Evolutionary conservation across 1,140 invertebrate species (phyloP), one percentile per base, ranked within the genome.

Genomic region (Philotrypesis tridentata): DNA sequence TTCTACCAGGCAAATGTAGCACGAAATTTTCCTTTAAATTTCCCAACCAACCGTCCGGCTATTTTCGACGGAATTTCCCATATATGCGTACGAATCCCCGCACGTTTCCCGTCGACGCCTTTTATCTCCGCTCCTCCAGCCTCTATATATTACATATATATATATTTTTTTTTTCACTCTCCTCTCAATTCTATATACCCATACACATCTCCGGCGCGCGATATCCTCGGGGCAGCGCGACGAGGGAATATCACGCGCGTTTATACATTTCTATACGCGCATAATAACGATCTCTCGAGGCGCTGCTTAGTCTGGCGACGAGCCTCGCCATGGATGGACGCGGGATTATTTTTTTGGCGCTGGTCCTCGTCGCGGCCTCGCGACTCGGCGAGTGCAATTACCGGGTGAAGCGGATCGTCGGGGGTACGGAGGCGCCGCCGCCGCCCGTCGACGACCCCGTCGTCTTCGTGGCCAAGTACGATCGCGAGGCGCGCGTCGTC

Each of bases 391-490:
- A 84, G 92, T 61, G 70, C 37, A 80, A 89, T 92, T 0, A 40
- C 60, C 8, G 79, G 5, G 14, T 29, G 3, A 92, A 93, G 78
- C 89, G 94, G 82, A 93, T 94, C 79, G 93, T 95, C 0, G 94
- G 94, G 3, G 94, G 94, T 7, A 85, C 65, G 2, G 88, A 92
- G 0, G 93, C 94, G 1, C 91, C 92, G 5, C 85, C 91, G 0
- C 94, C 94, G 0, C 93, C 94, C 43, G 91, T 91, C 40, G 94
- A 94, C 83, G 93, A 94, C 61, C 94, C 94, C 0, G 92, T 93
- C 9, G 92, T 94, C 8, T 94, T 93, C 86, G 90, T 93, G 0
- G 91, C 92, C 77, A 91, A 92, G 86, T 89, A 92, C 76, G 92
- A 93, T 21, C 87, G 89, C 80, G 90, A 93, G 80, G 92, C 93